phyloP scores from a whole-genome alignment of 1,140 invertebrate species.

The Lepeophtheirus salmonis region DNA sequence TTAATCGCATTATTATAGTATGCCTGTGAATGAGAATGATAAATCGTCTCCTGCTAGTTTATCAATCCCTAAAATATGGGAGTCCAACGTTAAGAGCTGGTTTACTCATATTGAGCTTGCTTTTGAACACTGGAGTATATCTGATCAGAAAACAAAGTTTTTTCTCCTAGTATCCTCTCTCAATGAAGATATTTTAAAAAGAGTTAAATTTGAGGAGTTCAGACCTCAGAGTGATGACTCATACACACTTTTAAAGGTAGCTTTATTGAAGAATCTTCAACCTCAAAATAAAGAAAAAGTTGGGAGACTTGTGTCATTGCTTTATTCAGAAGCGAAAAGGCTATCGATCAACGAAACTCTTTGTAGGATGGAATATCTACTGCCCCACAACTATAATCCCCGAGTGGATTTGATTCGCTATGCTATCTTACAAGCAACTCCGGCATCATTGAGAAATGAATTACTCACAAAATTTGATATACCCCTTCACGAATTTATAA shows the following conservation, averaged over 20 bases:
- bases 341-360: background rate
- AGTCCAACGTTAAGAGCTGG: background rate
- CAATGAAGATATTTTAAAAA: background rate
- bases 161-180: background rate
- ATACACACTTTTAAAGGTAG: background rate
- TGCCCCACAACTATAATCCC: background rate
- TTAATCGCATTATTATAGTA: no score
- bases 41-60: no score
- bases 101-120: background rate
- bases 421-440: background rate
- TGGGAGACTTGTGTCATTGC: background rate
- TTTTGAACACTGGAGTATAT: background rate
- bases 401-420: background rate
- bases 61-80: background rate
- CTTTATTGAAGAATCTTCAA: background rate
- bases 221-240: background rate
- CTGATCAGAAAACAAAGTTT: background rate
- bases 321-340: background rate
- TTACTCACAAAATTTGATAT: background rate
- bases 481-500: background rate
- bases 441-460: background rate
- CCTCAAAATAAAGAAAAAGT: background rate
- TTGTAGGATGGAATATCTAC: background rate
- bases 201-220: background rate
- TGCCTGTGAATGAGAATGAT: no score